Evolutionary conservation across 1,140 invertebrate species (phyloP).

Genomic region (Venturia canescens): DNA sequence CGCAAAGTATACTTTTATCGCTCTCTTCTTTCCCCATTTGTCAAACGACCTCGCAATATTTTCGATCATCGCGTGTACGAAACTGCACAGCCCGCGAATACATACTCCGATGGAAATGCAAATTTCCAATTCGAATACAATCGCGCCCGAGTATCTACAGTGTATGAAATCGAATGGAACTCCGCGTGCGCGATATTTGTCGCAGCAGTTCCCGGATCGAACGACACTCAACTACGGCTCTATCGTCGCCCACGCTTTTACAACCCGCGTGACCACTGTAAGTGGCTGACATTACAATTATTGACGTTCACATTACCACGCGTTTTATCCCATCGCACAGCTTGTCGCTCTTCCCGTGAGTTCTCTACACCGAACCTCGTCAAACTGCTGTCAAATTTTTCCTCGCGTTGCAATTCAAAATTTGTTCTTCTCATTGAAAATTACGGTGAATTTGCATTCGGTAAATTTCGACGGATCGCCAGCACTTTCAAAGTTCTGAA

Average conservation of each 20-base stretch:
- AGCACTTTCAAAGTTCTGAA: too few relatives aligned
- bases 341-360: too few relatives aligned
- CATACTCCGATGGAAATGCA: conserved; percentile 54
- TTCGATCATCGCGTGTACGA: conserved; percentile 28
- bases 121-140: conserved; percentile 52
- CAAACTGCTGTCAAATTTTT: too few relatives aligned
- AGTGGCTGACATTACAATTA: neutral
- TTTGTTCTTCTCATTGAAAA: too few relatives aligned
- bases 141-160: neutral
- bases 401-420: too few relatives aligned
- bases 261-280: neutral
- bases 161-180: conserved; percentile 49
- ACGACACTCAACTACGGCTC: conserved; percentile 53
- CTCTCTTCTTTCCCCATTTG: neutral
- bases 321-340: too few relatives aligned
- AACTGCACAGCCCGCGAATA: conserved; percentile 11
- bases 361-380: too few relatives aligned
- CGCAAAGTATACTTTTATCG: neutral
- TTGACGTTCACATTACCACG: neutral
- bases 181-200: conserved; percentile 34
- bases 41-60: conserved; percentile 9
- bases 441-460: too few relatives aligned
- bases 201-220: conserved; percentile 47
- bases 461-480: too few relatives aligned
- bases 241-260: too few relatives aligned